phyloP scores from a whole-genome alignment of 1,140 invertebrate species.

The Cotesia vestalis region DNA sequence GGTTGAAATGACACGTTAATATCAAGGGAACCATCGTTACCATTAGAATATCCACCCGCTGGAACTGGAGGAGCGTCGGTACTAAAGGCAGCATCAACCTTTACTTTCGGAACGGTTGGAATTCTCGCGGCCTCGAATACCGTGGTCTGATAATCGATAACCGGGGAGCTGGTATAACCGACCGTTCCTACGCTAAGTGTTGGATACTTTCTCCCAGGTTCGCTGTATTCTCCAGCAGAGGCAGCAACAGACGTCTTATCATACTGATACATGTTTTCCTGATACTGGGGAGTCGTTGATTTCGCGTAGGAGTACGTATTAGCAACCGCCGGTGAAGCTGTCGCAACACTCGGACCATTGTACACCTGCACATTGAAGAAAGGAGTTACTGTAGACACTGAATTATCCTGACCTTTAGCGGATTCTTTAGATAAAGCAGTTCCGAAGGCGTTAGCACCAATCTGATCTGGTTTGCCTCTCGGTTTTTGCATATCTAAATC shows the following conservation, averaged over 20 bases:
- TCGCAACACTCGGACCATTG: constrained; percentile 33
- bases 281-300: constrained; percentile 26
- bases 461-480: constrained; percentile 48
- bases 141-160: constrained; percentile 49
- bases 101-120: constrained; percentile 45
- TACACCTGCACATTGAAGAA: constrained; percentile 47
- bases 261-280: constrained; percentile 26
- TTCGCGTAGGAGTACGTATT: constrained; percentile 42
- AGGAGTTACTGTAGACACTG: constrained; percentile 39
- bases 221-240: constrained; percentile 20
- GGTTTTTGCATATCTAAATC: constrained; percentile 40
- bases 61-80: constrained; percentile 45
- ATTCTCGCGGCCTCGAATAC: constrained; percentile 45
- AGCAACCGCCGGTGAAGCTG: constrained; percentile 13
- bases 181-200: constrained; percentile 44
- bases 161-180: constrained; percentile 47
- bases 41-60: constrained; percentile 25
- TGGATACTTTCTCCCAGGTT: constrained; percentile 18
- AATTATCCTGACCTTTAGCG: constrained; percentile 7
- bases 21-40: constrained; percentile 52
- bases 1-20: constrained; percentile 51
- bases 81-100: constrained; percentile 45
- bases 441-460: constrained; percentile 47
- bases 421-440: constrained; percentile 18
- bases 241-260: constrained; percentile 17